phyloP scores from a whole-genome alignment of 2,797 vertebrate species.

The Chrysolophus pictus region DNA sequence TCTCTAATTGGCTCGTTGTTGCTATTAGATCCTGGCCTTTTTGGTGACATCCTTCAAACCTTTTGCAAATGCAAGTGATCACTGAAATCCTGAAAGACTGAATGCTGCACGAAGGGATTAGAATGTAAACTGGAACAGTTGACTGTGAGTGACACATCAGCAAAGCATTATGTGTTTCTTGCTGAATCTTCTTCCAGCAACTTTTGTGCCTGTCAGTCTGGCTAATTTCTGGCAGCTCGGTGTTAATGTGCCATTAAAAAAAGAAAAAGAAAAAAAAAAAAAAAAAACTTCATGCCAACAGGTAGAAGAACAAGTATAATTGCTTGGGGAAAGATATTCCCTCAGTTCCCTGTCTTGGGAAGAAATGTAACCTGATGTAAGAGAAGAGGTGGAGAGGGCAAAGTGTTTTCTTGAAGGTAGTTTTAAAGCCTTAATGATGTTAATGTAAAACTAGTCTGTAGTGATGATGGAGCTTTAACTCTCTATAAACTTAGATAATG shows the following conservation, averaged over 20 bases:
- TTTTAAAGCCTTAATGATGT: neutral
- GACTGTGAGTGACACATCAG: neutral
- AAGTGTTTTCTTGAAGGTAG: neutral
- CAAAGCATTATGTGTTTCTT: constrained; percentile 3
- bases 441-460: neutral
- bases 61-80: neutral
- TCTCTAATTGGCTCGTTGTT: neutral
- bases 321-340: neutral
- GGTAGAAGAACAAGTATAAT: neutral
- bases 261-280: neutral
- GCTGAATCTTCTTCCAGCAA: neutral
- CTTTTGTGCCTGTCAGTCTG: neutral
- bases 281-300: neutral
- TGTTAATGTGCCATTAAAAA: neutral
- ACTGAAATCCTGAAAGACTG: neutral
- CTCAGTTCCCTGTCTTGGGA: neutral
- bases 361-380: neutral
- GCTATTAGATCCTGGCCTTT: constrained; percentile 7
- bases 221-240: neutral
- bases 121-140: neutral
- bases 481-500: neutral
- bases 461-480: neutral
- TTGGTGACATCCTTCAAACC: neutral
- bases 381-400: neutral
- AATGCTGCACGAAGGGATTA: neutral